Percentiles rank a stretch among this genome's conserved stretches.
phyloP scores from a whole-genome alignment of 2,113 vertebrate genomes.

The Carassius carassius region DNA sequence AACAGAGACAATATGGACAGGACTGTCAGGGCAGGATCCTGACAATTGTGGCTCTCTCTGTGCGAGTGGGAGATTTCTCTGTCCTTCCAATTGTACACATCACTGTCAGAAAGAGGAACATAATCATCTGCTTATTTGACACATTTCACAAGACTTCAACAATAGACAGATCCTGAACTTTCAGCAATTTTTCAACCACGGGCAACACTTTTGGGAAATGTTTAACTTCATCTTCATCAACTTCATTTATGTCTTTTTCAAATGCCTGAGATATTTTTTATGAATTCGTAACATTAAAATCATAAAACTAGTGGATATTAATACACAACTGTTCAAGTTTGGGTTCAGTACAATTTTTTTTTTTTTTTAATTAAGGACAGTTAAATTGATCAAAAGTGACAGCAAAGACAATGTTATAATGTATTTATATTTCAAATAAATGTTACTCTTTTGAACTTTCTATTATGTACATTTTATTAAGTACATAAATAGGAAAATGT shows the following conservation, averaged over 20 bases:
- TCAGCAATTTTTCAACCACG: not conserved
- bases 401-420: not conserved
- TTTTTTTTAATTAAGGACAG: not conserved
- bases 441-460: not conserved
- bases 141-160: not conserved
- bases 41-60: not conserved
- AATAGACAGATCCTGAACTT: not conserved
- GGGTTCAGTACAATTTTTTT: not conserved
- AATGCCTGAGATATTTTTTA: not conserved
- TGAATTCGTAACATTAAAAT: not conserved
- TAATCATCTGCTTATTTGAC: not conserved
- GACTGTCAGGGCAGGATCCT: not conserved
- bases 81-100: not conserved
- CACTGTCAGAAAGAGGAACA: conserved; percentile 1
- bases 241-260: not conserved
- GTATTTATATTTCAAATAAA: not conserved
- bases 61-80: not conserved
- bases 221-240: not conserved
- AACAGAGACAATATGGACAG: too few relatives aligned
- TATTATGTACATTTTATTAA: not conserved
- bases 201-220: not conserved
- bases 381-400: not conserved
- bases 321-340: not conserved
- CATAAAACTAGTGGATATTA: not conserved
- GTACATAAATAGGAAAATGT: too few relatives aligned